phyloP scores from a whole-genome alignment of 2,888 invertebrate genomes.

The Tolmerus cingulatus region DNA sequence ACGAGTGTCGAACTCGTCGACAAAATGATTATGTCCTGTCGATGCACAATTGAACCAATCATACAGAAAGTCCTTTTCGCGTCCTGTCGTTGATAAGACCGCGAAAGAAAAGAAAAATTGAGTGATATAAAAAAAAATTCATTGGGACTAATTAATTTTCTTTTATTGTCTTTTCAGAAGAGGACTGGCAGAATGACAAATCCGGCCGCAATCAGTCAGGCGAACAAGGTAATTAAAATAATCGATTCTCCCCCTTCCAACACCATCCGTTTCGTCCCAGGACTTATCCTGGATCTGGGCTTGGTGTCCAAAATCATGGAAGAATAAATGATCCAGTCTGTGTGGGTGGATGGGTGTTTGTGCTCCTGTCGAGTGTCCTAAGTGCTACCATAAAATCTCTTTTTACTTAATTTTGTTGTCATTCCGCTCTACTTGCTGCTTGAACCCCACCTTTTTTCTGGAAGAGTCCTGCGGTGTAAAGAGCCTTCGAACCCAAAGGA shows the following conservation, averaged over 20 bases:
- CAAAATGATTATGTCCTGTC: background rate
- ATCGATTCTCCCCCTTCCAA: background rate
- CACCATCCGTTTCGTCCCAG: background rate
- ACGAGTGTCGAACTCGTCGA: background rate
- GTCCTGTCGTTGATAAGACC: background rate
- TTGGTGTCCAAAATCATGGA: background rate
- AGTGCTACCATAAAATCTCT: conserved; percentile 1
- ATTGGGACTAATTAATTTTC: conserved; percentile 25
- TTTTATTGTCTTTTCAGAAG: conserved; percentile 66
- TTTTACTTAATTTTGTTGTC: conserved; percentile 8
- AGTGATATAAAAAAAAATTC: background rate
- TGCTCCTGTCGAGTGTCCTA: background rate
- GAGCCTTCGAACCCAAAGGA: background rate
- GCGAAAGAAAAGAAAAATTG: conserved; percentile 24
- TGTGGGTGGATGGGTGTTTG: background rate
- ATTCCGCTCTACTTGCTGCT: background rate
- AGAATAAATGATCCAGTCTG: background rate
- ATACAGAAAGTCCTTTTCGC: background rate
- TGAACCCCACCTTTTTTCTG: background rate
- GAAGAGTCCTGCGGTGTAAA: background rate
- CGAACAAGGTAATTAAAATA: conserved; percentile 58
- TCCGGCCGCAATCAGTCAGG: conserved; percentile 59
- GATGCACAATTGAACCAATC: background rate
- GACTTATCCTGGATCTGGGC: background rate
- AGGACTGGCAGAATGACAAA: conserved; percentile 71